A percentile compares a stretch with the other conserved stretches of the same genome.
These are phyloP conservation scores for Eulemur macaco DNA, from an alignment of 2,113 vertebrate species.

Conservation along the genomic window DNA sequence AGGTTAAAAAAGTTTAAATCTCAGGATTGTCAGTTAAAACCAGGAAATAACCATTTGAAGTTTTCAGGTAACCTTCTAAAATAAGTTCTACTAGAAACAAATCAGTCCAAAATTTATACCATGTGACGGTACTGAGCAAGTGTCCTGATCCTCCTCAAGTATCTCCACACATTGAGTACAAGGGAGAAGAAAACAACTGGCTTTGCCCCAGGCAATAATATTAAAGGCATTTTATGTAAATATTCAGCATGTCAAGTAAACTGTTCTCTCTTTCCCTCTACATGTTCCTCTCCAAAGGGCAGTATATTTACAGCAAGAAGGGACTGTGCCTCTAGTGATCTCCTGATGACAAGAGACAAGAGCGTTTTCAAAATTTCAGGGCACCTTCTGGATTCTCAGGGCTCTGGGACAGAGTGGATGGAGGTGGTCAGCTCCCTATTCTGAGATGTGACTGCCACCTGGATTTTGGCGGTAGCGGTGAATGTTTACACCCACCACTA, in stretches of 20 bases:
- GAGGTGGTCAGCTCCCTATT: not conserved
- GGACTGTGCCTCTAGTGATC: not conserved
- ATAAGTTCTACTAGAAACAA: not conserved
- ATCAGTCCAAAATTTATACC: not conserved
- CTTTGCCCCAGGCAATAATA: not conserved
- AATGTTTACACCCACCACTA: not conserved
- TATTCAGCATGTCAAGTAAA: not conserved
- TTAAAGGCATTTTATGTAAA: not conserved
- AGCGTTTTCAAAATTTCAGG: not conserved
- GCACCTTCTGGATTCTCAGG: not conserved
- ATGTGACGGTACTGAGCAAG: not conserved
- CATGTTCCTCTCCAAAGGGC: not conserved
- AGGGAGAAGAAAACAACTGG: not conserved
- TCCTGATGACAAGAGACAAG: not conserved
- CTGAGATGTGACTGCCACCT: not conserved
- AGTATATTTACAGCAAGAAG: not conserved
- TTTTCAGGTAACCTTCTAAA: slow-evolving; percentile 42
- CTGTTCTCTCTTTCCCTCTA: not conserved
- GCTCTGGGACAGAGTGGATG: not conserved
- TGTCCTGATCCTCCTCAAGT: not conserved
- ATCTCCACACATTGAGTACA: not conserved
- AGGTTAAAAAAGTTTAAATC: slow-evolving; percentile 16
- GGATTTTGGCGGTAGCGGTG: not conserved
- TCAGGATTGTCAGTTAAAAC: slow-evolving; percentile 12
- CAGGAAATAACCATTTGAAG: not conserved